Percentiles rank a stretch among this genome's conserved stretches.
Evolutionary conservation across 2,888 invertebrate genomes (phyloP).

Genomic region (Minunthozetes semirufus): DNA sequence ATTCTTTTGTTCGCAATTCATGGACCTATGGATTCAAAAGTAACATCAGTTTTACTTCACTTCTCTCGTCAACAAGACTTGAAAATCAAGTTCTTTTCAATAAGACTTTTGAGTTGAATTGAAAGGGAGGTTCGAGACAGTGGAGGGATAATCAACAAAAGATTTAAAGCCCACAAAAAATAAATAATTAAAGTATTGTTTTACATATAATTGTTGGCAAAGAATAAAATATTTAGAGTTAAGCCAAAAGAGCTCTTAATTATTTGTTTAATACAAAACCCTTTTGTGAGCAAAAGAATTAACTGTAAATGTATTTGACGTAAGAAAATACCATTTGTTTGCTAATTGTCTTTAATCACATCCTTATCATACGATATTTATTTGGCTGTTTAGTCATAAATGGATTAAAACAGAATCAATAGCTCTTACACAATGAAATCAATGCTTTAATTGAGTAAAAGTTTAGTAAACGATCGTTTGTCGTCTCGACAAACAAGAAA

Average conservation of each 20-base stretch:
- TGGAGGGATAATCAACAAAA: not conserved
- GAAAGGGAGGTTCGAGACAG: not conserved
- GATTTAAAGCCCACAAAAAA: not conserved
- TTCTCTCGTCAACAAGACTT: not conserved
- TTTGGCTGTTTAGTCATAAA: too few relatives aligned
- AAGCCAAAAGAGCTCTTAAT: not conserved
- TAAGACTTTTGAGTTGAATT: not conserved
- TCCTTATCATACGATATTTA: too few relatives aligned
- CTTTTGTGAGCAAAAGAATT: not conserved
- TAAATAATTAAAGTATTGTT: constrained; percentile 6
- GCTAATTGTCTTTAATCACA: too few relatives aligned
- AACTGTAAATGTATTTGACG: not conserved
- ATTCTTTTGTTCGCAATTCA: not conserved
- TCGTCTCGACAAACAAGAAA: too few relatives aligned
- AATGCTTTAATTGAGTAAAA: too few relatives aligned
- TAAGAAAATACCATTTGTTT: too few relatives aligned
- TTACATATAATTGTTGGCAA: constrained; percentile 9
- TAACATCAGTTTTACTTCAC: not conserved
- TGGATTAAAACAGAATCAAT: too few relatives aligned
- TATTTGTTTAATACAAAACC: not conserved
- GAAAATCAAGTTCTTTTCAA: not conserved
- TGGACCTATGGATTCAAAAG: not conserved
- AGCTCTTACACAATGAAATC: too few relatives aligned
- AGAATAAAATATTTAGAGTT: not conserved
- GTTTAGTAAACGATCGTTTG: too few relatives aligned